A percentile compares a stretch with the other conserved stretches of the same genome.
Conservation (phyloP, 2,797 vertebrate species). For the Anolis apletophallus region DNA sequence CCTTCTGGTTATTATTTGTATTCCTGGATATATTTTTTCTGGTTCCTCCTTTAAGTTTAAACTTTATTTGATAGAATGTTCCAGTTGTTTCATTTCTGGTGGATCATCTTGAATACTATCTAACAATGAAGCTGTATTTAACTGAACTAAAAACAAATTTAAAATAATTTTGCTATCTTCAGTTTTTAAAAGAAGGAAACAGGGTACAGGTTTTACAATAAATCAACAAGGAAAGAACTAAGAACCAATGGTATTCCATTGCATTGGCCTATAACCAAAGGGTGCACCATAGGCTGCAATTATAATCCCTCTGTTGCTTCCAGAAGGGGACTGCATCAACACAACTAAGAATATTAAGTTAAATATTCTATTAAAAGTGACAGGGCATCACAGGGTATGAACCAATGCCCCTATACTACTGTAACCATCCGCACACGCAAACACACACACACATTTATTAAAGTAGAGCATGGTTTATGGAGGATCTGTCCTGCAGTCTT, state of each 20-base stretch:
- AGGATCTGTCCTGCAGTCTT: slow-evolving; percentile 1
- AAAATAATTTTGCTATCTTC: not conserved
- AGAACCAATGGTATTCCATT: not conserved
- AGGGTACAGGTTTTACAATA: not conserved
- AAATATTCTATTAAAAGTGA: not conserved
- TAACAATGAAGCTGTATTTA: too few species aligned
- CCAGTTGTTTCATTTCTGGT: not conserved
- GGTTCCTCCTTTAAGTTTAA: not conserved
- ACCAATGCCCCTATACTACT: too few species aligned
- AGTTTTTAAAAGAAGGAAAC: not conserved
- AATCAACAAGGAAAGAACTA: not conserved
- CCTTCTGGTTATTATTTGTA: not conserved
- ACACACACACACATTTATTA: not conserved
- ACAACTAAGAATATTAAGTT: not conserved
- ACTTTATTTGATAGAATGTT: not conserved
- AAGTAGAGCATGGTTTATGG: not conserved
- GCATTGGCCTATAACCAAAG: not conserved
- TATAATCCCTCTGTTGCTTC: not conserved
- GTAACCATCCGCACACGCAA: too few species aligned
- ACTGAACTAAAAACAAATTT: not conserved
- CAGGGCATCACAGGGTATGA: not conserved
- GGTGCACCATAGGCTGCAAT: not conserved
- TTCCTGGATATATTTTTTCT: not conserved
- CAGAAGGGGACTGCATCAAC: not conserved
- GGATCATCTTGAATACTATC: not conserved